Conservation (phyloP, 2,888 invertebrate genomes). For the Bombylius major region DNA sequence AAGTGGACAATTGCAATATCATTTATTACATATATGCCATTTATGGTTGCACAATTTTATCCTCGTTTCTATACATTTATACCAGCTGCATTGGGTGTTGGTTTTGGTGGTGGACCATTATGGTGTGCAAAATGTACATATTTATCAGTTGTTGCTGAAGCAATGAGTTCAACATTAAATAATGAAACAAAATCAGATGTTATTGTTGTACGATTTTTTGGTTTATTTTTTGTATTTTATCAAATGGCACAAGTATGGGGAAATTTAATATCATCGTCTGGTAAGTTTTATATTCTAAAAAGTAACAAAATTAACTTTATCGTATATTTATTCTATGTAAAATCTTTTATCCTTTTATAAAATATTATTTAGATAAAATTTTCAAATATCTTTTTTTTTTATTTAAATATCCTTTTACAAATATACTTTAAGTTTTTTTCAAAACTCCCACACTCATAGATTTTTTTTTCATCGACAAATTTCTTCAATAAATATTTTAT, state of each 20-base stretch:
- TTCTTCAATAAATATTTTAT: too few species aligned
- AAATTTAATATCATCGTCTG: conserved; percentile 76
- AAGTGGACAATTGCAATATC: conserved; percentile 81
- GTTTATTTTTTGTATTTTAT: conserved; percentile 91
- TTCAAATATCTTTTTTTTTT: neutral
- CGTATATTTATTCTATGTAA: too few species aligned
- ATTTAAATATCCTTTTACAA: too few species aligned
- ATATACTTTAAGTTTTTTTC: too few species aligned
- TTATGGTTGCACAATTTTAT: conserved; percentile 81
- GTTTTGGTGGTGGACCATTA: conserved; percentile 79
- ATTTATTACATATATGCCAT: conserved; percentile 81
- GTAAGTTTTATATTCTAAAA: conserved; percentile 30
- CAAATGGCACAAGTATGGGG: conserved; percentile 95
- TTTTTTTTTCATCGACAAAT: too few species aligned
- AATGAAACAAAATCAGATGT: conserved; percentile 51
- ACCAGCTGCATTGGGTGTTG: conserved; percentile 71
- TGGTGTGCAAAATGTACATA: conserved; percentile 97
- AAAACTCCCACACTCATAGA: too few species aligned
- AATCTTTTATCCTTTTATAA: too few species aligned
- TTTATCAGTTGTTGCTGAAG: conserved; percentile 68
- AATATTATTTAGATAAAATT: neutral
- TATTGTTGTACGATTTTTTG: conserved; percentile 82
- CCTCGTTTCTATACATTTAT: conserved; percentile 74
- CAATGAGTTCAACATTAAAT: conserved; percentile 57
- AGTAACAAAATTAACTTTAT: neutral